A percentile compares a stretch with the other conserved stretches of the same genome.
phyloP scores from a whole-genome alignment of 1,140 invertebrate species.

The Dolichoris vasculosae region DNA sequence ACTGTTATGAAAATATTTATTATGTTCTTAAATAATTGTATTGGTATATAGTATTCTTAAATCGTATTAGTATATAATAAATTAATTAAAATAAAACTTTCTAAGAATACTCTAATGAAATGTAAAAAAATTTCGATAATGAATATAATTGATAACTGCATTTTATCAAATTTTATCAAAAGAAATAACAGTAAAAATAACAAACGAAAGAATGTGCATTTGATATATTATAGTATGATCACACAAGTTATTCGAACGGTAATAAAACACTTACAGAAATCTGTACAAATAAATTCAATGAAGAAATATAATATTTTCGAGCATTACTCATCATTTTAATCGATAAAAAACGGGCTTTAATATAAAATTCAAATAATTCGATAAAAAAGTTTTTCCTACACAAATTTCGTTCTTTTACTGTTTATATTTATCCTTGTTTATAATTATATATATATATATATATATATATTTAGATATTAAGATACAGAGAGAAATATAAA shows the following conservation, averaged over 20 bases:
- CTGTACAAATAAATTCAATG: slow-evolving; percentile 46
- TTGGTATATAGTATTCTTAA: too few species aligned
- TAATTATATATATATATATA: too few species aligned
- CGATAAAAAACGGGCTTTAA: slow-evolving; percentile 61
- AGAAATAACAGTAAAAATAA: slow-evolving; percentile 39
- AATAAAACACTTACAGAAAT: slow-evolving; percentile 62
- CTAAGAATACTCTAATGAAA: background rate
- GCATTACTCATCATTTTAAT: slow-evolving; percentile 53
- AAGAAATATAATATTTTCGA: slow-evolving; percentile 56
- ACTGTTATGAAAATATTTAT: too few species aligned
- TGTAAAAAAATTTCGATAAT: background rate
- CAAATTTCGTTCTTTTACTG: background rate
- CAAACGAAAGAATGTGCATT: slow-evolving; percentile 10
- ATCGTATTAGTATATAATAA: too few species aligned
- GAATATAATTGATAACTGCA: background rate
- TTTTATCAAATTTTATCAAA: background rate
- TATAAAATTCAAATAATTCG: slow-evolving; percentile 70
- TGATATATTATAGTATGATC: background rate
- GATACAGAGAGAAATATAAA: too few species aligned
- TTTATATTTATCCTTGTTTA: background rate
- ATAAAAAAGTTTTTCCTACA: slow-evolving; percentile 55
- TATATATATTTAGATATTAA: too few species aligned
- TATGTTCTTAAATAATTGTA: too few species aligned
- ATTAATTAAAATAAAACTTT: too few species aligned
- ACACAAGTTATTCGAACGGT: slow-evolving; percentile 51